Conservation (phyloP, 2,888 invertebrate genomes). For the Abrostola tripartita region DNA sequence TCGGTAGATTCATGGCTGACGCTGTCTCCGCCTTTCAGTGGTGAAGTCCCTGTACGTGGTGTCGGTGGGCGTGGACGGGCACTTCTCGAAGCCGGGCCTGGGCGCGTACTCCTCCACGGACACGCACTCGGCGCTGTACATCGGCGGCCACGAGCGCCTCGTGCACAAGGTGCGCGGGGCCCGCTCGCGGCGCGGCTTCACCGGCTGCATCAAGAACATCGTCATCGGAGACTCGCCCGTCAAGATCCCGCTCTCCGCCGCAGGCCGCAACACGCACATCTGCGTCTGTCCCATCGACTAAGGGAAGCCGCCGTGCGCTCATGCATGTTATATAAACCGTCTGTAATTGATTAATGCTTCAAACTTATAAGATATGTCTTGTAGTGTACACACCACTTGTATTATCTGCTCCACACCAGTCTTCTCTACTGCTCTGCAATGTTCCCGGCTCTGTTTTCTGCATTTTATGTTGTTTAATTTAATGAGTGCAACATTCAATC, state of each 20-base stretch:
- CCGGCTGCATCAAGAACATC: conserved; percentile 94
- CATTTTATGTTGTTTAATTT: no score
- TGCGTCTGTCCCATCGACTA: conserved; percentile 94
- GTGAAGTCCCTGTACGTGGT: conserved; percentile 97
- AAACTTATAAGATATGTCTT: no score
- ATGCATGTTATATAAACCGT: no score
- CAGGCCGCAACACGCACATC: conserved; percentile 92
- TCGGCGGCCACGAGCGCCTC: conserved; percentile 93
- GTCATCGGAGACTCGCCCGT: conserved; percentile 82
- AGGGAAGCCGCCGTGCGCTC: conserved; percentile 32
- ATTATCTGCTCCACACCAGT: no score
- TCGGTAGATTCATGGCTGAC: neutral
- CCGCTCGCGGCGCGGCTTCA: conserved; percentile 91
- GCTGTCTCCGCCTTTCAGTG: conserved; percentile 82
- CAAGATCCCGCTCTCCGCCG: conserved; percentile 81
- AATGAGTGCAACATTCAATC: no score
- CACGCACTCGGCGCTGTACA: conserved; percentile 95
- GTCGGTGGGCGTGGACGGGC: conserved; percentile 95
- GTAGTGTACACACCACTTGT: no score
- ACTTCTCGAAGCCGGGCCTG: conserved; percentile 92
- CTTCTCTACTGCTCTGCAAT: no score
- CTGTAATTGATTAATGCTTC: no score
- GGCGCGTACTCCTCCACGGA: conserved; percentile 92
- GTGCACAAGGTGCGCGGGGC: conserved; percentile 89
- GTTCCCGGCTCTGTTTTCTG: no score